Base-by-base conservation (phyloP, 1,140 invertebrate genomes). In the Tetramorium parvispinum region DNA sequence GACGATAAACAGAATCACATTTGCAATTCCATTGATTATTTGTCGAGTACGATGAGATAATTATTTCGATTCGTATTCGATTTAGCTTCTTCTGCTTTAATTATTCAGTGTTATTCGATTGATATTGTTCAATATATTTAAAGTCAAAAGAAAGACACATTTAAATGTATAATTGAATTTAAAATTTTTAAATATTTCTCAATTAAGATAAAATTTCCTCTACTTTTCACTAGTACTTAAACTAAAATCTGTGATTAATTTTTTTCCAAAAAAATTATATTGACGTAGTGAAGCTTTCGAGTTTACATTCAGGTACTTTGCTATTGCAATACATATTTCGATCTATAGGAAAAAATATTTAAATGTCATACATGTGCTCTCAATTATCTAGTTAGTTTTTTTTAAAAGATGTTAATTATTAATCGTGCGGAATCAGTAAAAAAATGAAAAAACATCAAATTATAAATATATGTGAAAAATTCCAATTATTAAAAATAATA, bases 1-100 rank as follows among this genome's bases (percentile, higher is more conserved):
- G 8, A 40, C n/a, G 16, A 59, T n/a, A n/a, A n/a, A n/a, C n/a
- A n/a, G n/a, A n/a, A n/a, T 73, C 40, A 57, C 7, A 79, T 66
- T 82, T 59, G 40, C 66, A 73, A 71, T 83, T 83, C 68, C 40
- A 73, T 70, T n/a, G 37, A 70, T 13, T 82, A 18, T 73, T 73
- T 73, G 51, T 51, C 37, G 24, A 83, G 51, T 53, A 57, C n/a
- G 53, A 73, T 6, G 53, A 59, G 11, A 71, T 21, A 10, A 66
- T 79, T 57, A 57, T 70, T 70, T 71, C 11, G 21, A 70, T 43
- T 43, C 16, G 7, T 66, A 53, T 43, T 81, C 24, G 21, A 71
- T 71, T 71, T 70, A 37, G 18, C 11, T 57, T 71, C 27, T 79
- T 16, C n/a, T 10, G 32, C 13, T 53, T 2, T 37, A 61, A 83